Percentiles rank a stretch among this genome's conserved stretches.
Conservation (phyloP, 2,888 invertebrate genomes). For the Incurvaria masculella region DNA sequence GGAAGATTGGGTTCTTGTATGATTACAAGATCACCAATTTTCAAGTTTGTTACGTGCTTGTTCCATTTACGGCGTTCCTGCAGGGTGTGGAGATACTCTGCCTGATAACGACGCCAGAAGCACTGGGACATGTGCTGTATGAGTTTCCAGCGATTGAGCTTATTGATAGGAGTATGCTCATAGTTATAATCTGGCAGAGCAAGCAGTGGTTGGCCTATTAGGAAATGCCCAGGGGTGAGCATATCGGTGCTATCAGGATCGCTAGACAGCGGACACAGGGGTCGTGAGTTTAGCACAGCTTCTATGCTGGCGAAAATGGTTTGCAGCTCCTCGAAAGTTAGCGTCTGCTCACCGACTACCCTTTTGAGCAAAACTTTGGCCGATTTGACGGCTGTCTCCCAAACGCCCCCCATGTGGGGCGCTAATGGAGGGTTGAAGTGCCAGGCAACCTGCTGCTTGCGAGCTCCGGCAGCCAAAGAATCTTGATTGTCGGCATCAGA, state of each 20-base stretch:
- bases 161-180: not conserved
- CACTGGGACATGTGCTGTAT: constrained; percentile 12
- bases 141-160: constrained; percentile 9
- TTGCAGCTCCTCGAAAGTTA: constrained; percentile 6
- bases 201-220: constrained; percentile 16
- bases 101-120: constrained; percentile 15
- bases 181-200: constrained; percentile 5
- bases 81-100: constrained; percentile 15
- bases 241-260: constrained; percentile 20
- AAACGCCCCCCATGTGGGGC: constrained; percentile 10
- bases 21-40: constrained; percentile 6
- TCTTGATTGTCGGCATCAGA: not conserved
- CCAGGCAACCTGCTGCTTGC: constrained; percentile 6
- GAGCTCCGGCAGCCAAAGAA: not conserved
- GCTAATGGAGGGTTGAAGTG: constrained; percentile 5
- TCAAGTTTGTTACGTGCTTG: not conserved
- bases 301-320: constrained; percentile 22
- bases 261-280: constrained; percentile 18
- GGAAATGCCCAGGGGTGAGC: constrained; percentile 22
- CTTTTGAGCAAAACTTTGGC: constrained; percentile 6
- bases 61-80: constrained; percentile 15
- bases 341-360: constrained; percentile 4
- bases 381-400: constrained; percentile 9
- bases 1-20: constrained; percentile 5
- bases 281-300: constrained; percentile 24